Evolutionary conservation across 1,140 invertebrate species (phyloP).

Genomic region (Drosophila erecta): DNA sequence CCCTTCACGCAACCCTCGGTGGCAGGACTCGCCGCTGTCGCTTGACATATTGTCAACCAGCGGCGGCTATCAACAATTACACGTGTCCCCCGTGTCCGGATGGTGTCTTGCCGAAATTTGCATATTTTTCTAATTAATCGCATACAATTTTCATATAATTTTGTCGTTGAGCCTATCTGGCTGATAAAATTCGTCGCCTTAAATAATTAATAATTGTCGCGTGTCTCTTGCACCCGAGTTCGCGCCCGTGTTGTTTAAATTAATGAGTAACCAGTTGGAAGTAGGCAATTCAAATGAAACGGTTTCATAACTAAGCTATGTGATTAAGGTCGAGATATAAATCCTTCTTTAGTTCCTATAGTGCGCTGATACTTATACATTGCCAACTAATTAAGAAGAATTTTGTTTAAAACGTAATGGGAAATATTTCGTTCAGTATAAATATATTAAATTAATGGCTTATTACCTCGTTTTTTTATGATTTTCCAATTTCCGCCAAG

Average conservation of each 20-base stretch:
- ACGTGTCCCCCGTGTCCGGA: constrained; percentile 66
- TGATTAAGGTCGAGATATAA: background rate
- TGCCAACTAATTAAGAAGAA: too few relatives aligned
- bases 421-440: background rate
- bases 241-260: constrained; percentile 51
- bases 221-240: constrained; percentile 61
- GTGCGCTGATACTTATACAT: background rate
- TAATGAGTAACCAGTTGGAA: constrained; percentile 24
- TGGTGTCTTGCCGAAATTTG: constrained; percentile 69
- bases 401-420: too few relatives aligned
- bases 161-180: constrained; percentile 42
- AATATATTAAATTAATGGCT: background rate
- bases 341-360: background rate
- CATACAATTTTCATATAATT: constrained; percentile 65
- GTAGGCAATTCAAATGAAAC: background rate
- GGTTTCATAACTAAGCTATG: too few relatives aligned
- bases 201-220: constrained; percentile 76
- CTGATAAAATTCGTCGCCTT: constrained; percentile 63
- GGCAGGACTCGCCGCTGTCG: constrained; percentile 49
- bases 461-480: background rate
- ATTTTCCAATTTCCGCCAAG: constrained; percentile 5
- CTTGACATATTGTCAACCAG: constrained; percentile 77
- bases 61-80: constrained; percentile 75
- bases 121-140: constrained; percentile 82
- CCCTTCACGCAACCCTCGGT: background rate